Percentiles rank a stretch among this genome's conserved stretches.
phyloP scores from a whole-genome alignment of 2,113 vertebrate species.

The Pseudopodoces humilis region DNA sequence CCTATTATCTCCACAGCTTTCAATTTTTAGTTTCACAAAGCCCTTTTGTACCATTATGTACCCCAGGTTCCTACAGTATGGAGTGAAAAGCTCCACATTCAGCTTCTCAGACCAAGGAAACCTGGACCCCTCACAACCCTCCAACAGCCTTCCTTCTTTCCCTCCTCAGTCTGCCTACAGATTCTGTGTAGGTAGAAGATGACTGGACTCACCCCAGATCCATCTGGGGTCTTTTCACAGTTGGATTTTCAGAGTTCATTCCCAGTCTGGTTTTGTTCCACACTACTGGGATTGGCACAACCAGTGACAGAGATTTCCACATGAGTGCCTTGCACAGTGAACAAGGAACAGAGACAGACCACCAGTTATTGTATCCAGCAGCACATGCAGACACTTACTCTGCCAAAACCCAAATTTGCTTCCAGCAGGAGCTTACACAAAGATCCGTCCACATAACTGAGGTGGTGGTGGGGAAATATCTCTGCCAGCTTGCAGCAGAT shows the following conservation, averaged over 20 bases:
- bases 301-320: not conserved
- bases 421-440: not conserved
- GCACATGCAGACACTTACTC: not conserved
- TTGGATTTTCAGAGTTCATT: not conserved
- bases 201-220: not conserved
- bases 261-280: not conserved
- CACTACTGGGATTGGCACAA: not conserved
- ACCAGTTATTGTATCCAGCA: not conserved
- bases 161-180: not conserved
- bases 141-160: not conserved
- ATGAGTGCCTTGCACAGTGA: fast-evolving
- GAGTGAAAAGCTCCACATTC: not conserved
- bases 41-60: not conserved
- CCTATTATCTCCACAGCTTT: not conserved
- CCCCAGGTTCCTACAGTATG: not conserved
- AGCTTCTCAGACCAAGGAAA: not conserved
- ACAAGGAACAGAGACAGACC: not conserved
- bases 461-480: not conserved
- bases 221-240: not conserved
- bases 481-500: not conserved
- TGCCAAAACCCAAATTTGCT: not conserved
- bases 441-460: not conserved
- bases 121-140: not conserved
- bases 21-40: not conserved
- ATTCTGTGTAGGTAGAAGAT: not conserved